Percentiles rank a stretch among this genome's conserved stretches.
These are phyloP conservation scores for Acyrthosiphon pisum DNA, from an alignment of 1,140 invertebrate species.

Conservation along the genomic window DNA sequence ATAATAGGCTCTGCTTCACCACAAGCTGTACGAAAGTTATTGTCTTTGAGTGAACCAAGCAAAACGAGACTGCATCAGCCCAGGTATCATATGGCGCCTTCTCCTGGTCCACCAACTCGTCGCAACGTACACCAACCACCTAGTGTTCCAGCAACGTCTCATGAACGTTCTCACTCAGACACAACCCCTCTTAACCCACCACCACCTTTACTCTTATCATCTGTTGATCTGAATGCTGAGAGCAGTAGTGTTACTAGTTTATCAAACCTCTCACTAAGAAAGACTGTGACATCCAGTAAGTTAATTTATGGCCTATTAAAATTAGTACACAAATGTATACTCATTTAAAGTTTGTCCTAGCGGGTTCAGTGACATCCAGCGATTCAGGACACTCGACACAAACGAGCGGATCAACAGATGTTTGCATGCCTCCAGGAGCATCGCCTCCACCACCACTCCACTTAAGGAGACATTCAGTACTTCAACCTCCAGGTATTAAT, in stretches of 20 bases:
- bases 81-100: slow-evolving; percentile 65
- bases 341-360: slow-evolving; percentile 56
- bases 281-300: slow-evolving; percentile 84
- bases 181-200: slow-evolving; percentile 69
- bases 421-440: slow-evolving; percentile 65
- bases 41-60: slow-evolving; percentile 83
- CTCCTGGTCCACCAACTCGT: slow-evolving; percentile 72
- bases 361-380: slow-evolving; percentile 82
- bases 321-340: slow-evolving; percentile 26
- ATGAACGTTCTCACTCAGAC: slow-evolving; percentile 90
- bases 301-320: slow-evolving; percentile 56
- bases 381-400: slow-evolving; percentile 86
- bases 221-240: slow-evolving; percentile 90
- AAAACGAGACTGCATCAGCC: slow-evolving; percentile 89
- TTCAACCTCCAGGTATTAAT: slow-evolving; percentile 63
- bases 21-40: slow-evolving; percentile 91
- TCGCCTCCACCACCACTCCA: slow-evolving; percentile 63
- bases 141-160: slow-evolving; percentile 67
- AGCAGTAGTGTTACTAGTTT: slow-evolving; percentile 94
- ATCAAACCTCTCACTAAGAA: slow-evolving; percentile 85
- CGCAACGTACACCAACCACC: slow-evolving; percentile 48
- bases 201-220: slow-evolving; percentile 67
- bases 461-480: slow-evolving; percentile 66
- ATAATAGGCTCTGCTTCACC: slow-evolving; percentile 88
- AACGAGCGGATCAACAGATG: slow-evolving; percentile 74